These are phyloP conservation scores for Thymallus thymallus DNA, from an alignment of 2,113 vertebrate genomes.

Conservation along the genomic window DNA sequence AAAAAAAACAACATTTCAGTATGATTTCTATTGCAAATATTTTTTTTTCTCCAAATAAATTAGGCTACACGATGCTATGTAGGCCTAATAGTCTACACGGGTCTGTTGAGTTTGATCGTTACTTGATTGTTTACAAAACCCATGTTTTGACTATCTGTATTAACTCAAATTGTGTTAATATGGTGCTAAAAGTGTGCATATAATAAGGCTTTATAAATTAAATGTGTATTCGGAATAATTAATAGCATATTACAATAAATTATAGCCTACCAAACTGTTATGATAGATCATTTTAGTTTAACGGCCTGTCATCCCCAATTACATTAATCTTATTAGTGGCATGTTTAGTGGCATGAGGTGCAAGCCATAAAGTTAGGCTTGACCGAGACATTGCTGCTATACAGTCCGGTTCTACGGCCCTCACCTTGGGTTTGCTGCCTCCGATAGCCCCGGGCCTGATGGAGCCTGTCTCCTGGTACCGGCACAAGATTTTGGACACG, in stretches of 20 bases:
- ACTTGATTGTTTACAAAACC: background rate
- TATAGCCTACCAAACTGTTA: background rate
- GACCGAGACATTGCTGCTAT: background rate
- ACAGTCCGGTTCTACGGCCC: background rate
- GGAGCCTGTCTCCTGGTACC: constrained; percentile 98
- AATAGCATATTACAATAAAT: background rate
- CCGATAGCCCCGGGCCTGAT: constrained; percentile 96
- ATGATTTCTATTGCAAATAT: background rate
- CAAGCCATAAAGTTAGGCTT: too few species aligned
- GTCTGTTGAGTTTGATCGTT: background rate
- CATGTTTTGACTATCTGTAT: background rate
- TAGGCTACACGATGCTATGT: background rate
- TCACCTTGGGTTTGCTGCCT: constrained; percentile 98
- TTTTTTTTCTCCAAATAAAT: background rate
- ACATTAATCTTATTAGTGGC: too few species aligned
- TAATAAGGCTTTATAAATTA: background rate
- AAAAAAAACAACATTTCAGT: background rate
- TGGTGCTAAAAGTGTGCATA: background rate
- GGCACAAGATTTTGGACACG: constrained; percentile 97
- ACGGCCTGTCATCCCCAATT: too few species aligned
- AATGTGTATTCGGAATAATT: background rate
- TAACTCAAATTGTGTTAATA: background rate
- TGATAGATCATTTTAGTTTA: too few species aligned
- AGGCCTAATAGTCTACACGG: background rate
- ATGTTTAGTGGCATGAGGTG: too few species aligned